Evolutionary conservation across 2,888 invertebrate species (phyloP).

Genomic region (Pachliopta kotzebuea): DNA sequence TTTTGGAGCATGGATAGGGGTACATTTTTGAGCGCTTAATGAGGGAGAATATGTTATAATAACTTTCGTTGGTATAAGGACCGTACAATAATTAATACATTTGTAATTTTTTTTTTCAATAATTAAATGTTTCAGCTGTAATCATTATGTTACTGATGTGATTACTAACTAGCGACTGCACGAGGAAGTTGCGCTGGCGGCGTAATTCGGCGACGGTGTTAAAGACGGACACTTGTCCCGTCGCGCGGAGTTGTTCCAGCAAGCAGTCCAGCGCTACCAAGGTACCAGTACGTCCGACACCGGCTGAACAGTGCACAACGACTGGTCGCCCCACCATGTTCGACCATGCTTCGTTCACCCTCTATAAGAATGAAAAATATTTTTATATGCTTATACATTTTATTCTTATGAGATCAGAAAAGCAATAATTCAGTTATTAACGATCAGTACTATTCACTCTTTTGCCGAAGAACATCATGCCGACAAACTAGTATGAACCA

Average conservation of each 20-base stretch:
- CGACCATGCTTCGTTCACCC: constrained; percentile 93
- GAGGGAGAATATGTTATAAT: too few relatives aligned
- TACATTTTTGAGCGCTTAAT: too few relatives aligned
- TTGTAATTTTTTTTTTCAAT: too few relatives aligned
- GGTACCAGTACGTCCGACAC: constrained; percentile 97
- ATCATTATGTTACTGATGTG: too few relatives aligned
- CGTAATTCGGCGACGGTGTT: constrained; percentile 94
- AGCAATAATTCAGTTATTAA: too few relatives aligned
- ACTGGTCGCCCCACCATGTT: constrained; percentile 91
- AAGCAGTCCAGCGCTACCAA: constrained; percentile 95
- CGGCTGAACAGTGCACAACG: constrained; percentile 95
- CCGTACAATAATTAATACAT: too few relatives aligned
- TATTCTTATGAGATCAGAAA: background rate
- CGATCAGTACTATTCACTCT: too few relatives aligned
- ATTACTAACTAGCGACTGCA: constrained; percentile 84
- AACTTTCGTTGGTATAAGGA: too few relatives aligned
- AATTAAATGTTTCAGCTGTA: too few relatives aligned
- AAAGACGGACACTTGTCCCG: constrained; percentile 92
- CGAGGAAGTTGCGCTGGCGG: constrained; percentile 95
- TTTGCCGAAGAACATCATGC: too few relatives aligned
- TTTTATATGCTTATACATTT: background rate
- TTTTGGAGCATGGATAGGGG: too few relatives aligned
- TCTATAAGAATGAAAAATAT: constrained; percentile 45
- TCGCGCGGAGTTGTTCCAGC: constrained; percentile 90
- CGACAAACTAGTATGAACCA: too few relatives aligned